Evolutionary conservation across 2,113 vertebrate species (phyloP).

Genomic region (Probosciger aterrimus): DNA sequence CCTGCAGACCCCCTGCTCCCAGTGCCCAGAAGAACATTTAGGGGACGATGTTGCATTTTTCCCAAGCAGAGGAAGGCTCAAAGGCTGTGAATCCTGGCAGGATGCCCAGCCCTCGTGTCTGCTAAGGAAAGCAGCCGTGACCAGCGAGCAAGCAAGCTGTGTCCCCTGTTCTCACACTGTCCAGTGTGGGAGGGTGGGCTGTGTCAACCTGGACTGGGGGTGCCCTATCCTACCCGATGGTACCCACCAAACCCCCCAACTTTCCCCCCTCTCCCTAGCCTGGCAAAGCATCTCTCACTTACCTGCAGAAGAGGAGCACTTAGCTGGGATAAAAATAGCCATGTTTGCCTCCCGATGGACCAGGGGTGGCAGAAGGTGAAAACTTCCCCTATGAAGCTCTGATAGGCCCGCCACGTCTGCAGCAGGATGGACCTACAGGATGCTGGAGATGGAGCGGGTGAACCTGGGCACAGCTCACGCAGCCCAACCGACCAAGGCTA

Average conservation of each 20-base stretch:
- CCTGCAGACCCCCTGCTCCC: not conserved
- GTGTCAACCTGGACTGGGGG: not conserved
- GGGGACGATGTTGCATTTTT: not conserved
- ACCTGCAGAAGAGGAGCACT: conserved; percentile 35
- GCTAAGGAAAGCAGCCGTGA: not conserved
- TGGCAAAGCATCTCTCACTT: not conserved
- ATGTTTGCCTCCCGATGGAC: conserved; percentile 30
- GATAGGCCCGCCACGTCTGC: not conserved
- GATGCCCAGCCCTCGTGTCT: not conserved
- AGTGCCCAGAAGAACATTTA: not conserved
- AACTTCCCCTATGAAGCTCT: not conserved
- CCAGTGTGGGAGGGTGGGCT: not conserved
- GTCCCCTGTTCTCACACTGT: not conserved
- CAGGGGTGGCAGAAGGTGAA: conserved; percentile 42
- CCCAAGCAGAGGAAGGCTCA: not conserved
- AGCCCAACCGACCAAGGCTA: fast-evolving
- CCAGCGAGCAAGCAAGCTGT: not conserved
- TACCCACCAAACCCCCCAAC: not conserved
- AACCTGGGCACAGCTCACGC: fast-evolving
- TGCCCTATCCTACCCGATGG: not conserved
- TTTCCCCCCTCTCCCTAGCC: not conserved
- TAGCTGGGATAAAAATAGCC: conserved; percentile 60
- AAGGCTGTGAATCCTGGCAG: conserved; percentile 29
- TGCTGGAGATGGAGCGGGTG: not conserved
- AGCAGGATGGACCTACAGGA: fast-evolving